Percentiles rank a stretch among this genome's conserved stretches.
phyloP scores from a whole-genome alignment of 1,140 invertebrate genomes.

The Bursaphelenchus mucronatus region DNA sequence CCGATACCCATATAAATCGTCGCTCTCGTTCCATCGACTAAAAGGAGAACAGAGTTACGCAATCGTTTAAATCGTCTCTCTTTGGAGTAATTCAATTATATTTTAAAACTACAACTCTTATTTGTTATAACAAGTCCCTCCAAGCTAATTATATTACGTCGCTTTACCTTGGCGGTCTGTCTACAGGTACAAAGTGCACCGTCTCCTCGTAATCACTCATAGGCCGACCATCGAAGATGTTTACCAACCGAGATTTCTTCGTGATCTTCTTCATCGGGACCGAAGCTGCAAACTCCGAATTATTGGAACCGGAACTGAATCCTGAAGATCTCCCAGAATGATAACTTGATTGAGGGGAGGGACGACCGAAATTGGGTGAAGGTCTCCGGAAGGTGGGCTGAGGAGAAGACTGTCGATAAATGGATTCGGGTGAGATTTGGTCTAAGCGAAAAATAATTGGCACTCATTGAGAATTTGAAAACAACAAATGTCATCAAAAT shows the following conservation, averaged over 20 bases:
- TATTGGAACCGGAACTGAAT: conserved; percentile 20
- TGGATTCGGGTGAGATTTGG: conserved; percentile 4
- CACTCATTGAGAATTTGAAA: too few relatives aligned
- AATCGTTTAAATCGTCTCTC: too few relatives aligned
- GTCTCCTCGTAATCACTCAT: conserved; percentile 51
- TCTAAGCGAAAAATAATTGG: neutral
- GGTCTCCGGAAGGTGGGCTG: neutral
- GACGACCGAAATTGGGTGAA: conserved; percentile 1
- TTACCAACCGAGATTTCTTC: conserved; percentile 52
- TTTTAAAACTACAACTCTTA: too few relatives aligned
- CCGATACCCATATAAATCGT: neutral
- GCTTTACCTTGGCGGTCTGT: neutral
- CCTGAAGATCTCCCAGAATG: conserved; percentile 17
- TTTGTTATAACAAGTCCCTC: too few relatives aligned
- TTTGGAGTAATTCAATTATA: too few relatives aligned
- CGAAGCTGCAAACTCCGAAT: neutral
- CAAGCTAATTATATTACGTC: too few relatives aligned
- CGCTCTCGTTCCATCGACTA: neutral
- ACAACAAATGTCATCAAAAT: too few relatives aligned
- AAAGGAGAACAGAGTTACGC: neutral
- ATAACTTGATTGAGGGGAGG: conserved; percentile 11
- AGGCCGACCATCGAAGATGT: conserved; percentile 59
- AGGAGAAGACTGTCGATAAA: neutral
- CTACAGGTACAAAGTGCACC: conserved; percentile 40
- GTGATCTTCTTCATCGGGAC: conserved; percentile 42